These are phyloP conservation scores for Ernsta delagoae DNA, from an alignment of 2,888 invertebrate species.

Conservation along the genomic window DNA sequence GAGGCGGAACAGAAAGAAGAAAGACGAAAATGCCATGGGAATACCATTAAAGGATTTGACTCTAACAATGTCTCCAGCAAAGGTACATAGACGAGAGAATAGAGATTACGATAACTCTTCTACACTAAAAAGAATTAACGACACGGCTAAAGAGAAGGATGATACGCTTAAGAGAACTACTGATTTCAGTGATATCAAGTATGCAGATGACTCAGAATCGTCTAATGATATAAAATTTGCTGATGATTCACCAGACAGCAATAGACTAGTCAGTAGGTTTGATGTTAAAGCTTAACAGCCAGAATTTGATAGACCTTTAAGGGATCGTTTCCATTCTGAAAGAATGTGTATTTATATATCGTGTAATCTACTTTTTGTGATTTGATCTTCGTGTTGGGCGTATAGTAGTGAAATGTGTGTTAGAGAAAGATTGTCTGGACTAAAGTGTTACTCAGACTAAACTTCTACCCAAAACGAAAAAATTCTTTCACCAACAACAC, in stretches of 20 bases:
- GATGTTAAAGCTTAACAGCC: slow-evolving; percentile 64
- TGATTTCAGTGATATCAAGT: slow-evolving; percentile 87
- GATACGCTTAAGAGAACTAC: slow-evolving; percentile 83
- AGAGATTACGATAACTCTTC: slow-evolving; percentile 63
- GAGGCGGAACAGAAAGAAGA: slow-evolving; percentile 67
- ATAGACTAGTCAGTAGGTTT: slow-evolving; percentile 70
- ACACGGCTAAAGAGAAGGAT: slow-evolving; percentile 86
- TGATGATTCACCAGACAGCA: slow-evolving; percentile 79
- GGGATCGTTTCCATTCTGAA: slow-evolving; percentile 35
- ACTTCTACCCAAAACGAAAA: too few relatives aligned
- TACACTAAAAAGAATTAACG: slow-evolving; percentile 87
- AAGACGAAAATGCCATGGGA: slow-evolving; percentile 58
- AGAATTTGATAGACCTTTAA: slow-evolving; percentile 32
- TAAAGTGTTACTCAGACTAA: too few relatives aligned
- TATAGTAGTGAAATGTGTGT: slow-evolving; percentile 4
- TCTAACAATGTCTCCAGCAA: slow-evolving; percentile 67
- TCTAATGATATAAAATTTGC: slow-evolving; percentile 78
- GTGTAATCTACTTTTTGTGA: slow-evolving; percentile 24
- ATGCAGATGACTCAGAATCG: slow-evolving; percentile 88
- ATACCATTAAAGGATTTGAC: slow-evolving; percentile 77
- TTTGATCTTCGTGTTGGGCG: slow-evolving; percentile 1
- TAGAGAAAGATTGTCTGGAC: slow-evolving; percentile 10
- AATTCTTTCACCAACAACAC: too few relatives aligned
- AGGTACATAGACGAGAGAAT: slow-evolving; percentile 66
- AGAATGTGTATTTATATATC: slow-evolving; percentile 33